Evolutionary conservation across 1,140 invertebrate genomes (phyloP).

Genomic region (Ladona fulva): DNA sequence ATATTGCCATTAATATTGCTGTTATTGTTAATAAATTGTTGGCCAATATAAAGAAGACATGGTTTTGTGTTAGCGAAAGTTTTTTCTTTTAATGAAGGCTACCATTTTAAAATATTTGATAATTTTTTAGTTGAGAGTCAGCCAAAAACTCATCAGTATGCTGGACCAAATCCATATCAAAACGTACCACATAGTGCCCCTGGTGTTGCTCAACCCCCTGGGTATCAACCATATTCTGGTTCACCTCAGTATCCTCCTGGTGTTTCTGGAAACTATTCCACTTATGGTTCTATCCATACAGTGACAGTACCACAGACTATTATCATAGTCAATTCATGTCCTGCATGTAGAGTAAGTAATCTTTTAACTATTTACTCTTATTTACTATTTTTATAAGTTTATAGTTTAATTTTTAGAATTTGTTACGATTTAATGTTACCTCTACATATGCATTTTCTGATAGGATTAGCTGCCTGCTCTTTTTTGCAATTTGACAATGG

Average conservation of each 20-base stretch:
- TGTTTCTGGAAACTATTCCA: neutral
- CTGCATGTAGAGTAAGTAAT: constrained; percentile 59
- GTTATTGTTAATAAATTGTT: too few species aligned
- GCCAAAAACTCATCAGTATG: neutral
- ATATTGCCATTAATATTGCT: too few species aligned
- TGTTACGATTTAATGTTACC: too few species aligned
- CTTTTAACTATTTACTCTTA: neutral
- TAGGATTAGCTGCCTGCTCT: too few species aligned
- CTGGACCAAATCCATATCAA: neutral
- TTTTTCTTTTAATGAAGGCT: too few species aligned
- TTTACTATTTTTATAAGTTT: too few species aligned
- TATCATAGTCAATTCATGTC: constrained; percentile 68
- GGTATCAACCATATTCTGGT: constrained; percentile 19
- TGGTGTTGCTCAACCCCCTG: constrained; percentile 12
- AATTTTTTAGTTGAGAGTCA: neutral
- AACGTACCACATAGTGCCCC: neutral
- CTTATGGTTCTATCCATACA: constrained; percentile 26
- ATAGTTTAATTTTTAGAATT: too few species aligned
- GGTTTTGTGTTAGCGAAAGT: too few species aligned
- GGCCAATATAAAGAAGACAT: too few species aligned
- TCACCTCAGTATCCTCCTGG: neutral
- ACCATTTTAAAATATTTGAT: neutral
- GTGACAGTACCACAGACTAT: constrained; percentile 44
- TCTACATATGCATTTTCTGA: too few species aligned
- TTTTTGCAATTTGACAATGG: too few species aligned